Base-by-base conservation (phyloP, 1,140 invertebrate species). In the Anagrus nilaparvatae region DNA sequence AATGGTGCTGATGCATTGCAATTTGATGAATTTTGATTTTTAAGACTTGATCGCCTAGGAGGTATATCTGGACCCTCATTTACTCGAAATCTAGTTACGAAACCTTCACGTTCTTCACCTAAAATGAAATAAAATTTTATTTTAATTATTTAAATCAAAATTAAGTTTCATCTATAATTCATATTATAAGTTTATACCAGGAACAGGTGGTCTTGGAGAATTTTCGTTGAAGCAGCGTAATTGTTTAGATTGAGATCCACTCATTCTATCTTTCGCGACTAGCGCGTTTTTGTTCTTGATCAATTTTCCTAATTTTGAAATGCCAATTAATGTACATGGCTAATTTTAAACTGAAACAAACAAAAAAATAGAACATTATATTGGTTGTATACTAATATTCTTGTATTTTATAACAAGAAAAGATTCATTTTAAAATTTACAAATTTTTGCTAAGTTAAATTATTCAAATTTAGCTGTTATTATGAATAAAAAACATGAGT, bases 191-290 rank as follows among this genome's bases (percentile, higher is more conserved):
- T n/a, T n/a, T 48, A 60, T 58, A 69, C 67, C 67, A 59, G 67
- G 67, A 51, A 71, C 68, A 43, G 70, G 70, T 48, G 70, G 70
- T 55, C 70, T 61, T 41, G 69, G 70, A 59, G 66, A 69, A 53
- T 72, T 71, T 52, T 72, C 65, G 59, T 71, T 69, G 65, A 72
- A 72, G 55, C 61, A 62, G 50, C 63, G 62, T 47, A 56, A 58
- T 65, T 67, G 62, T 50, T 54, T 62, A 45, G 63, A 64, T 55
- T 54, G 60, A 64, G 58, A 54, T 59, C 58, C 58, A 54, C 60
- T 68, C 65, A 68, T 68, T 59, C 65, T 68, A 67, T 67, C 64
- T 69, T 52, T 65, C 60, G 56, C 60, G 59, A 52, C 56, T 63
- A 44, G 60, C 59, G 51, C 55, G 55, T 56, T 51, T 54, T 63